Evolutionary conservation across 2,113 vertebrate genomes (phyloP).

Genomic region (Podarcis cretensis): DNA sequence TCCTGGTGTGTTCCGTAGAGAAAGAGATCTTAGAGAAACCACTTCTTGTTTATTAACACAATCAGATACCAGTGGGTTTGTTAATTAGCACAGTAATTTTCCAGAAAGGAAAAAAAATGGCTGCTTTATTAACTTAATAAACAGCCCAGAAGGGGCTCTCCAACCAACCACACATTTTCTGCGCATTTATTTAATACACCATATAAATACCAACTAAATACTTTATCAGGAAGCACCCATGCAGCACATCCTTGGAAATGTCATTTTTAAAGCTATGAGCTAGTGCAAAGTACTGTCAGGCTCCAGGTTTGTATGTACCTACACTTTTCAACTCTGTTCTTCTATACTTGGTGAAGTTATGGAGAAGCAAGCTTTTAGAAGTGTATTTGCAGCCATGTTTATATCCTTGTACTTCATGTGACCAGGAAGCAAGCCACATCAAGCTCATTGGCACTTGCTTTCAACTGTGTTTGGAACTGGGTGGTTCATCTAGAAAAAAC

Average conservation of each 20-base stretch:
- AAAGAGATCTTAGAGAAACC: slow-evolving; percentile 52
- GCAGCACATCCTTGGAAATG: slow-evolving; percentile 64
- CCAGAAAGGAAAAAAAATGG: slow-evolving; percentile 42
- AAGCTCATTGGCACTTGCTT: not conserved
- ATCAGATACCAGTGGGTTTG: slow-evolving; percentile 46
- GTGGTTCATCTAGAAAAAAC: not conserved
- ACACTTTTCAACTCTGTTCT: slow-evolving; percentile 51
- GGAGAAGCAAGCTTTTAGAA: slow-evolving; percentile 41
- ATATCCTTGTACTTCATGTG: not conserved
- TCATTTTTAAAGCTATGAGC: slow-evolving; percentile 77
- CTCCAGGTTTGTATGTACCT: slow-evolving; percentile 65
- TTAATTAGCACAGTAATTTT: slow-evolving; percentile 68
- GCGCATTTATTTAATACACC: slow-evolving; percentile 62
- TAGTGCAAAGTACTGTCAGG: slow-evolving; percentile 67
- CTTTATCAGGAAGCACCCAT: slow-evolving; percentile 68
- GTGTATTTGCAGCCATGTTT: not conserved
- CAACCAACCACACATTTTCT: slow-evolving; percentile 42
- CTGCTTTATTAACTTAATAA: slow-evolving; percentile 70
- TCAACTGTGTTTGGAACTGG: no score
- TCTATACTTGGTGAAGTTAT: slow-evolving; percentile 61
- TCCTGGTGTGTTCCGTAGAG: slow-evolving; percentile 43
- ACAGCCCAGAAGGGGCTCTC: slow-evolving; percentile 72
- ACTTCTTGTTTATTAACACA: slow-evolving; percentile 60
- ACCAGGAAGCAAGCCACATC: not conserved
- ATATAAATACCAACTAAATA: slow-evolving; percentile 50